A percentile compares a stretch with the other conserved stretches of the same genome.
Evolutionary conservation across 2,888 invertebrate species (phyloP).

Genomic region (Pyrrhia umbra): DNA sequence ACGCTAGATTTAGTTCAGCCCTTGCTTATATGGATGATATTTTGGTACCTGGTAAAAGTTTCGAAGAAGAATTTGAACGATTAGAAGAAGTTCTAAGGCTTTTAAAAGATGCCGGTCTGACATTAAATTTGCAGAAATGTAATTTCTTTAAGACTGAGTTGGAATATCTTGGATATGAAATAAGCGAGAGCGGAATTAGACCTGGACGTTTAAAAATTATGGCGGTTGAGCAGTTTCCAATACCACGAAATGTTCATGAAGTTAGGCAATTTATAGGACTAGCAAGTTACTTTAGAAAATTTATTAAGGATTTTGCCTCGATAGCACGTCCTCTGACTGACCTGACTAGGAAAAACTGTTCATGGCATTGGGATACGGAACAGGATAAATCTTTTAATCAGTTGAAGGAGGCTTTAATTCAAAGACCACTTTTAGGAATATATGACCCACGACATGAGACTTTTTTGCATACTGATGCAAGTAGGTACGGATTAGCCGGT

Average conservation of each 20-base stretch:
- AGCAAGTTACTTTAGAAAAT: not conserved
- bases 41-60: not conserved
- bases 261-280: not conserved
- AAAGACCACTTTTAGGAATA: conserved; percentile 26
- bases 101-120: not conserved
- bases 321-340: not conserved
- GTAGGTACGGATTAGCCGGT: conserved; percentile 33
- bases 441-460: conserved; percentile 29
- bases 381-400: not conserved
- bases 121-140: not conserved
- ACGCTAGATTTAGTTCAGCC: not conserved
- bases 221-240: not conserved
- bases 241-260: not conserved
- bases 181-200: not conserved
- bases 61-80: not conserved
- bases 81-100: not conserved
- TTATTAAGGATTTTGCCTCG: not conserved
- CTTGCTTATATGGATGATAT: not conserved
- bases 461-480: conserved; percentile 39
- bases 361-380: not conserved
- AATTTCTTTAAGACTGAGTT: not conserved
- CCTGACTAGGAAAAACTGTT: not conserved
- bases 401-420: not conserved
- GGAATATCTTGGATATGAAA: not conserved
- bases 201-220: not conserved